These are phyloP conservation scores for Stichodactyla helianthus DNA, from an alignment of 64 coral and sea anemone species.

Conservation along the genomic window DNA sequence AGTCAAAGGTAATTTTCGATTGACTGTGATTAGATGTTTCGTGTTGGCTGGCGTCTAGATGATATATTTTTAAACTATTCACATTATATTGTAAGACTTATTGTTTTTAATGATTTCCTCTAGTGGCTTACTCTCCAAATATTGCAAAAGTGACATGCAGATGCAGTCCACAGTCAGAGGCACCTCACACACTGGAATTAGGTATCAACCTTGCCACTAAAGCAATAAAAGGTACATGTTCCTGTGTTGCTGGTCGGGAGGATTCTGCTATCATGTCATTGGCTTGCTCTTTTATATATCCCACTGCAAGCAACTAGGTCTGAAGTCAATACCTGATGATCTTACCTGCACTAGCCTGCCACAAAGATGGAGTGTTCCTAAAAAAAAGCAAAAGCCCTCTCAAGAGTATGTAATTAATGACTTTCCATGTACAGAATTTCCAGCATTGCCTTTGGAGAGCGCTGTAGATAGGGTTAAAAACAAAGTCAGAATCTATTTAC, in stretches of 20 bases:
- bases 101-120: not conserved
- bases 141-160: constrained; percentile 1
- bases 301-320: constrained; percentile 42
- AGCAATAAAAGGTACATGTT: constrained; percentile 23
- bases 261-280: constrained; percentile 45
- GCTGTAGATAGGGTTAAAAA: constrained; percentile 41
- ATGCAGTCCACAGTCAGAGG: constrained; percentile 7
- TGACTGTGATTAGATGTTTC: no score
- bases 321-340: not conserved
- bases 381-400: constrained; percentile 37
- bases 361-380: constrained; percentile 53
- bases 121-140: constrained; percentile 1
- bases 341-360: constrained; percentile 37
- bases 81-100: not conserved
- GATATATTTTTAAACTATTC: no score
- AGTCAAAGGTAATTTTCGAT: no score
- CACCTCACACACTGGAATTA: constrained; percentile 9
- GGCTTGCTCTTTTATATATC: constrained; percentile 48
- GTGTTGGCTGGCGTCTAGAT: no score
- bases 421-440: constrained; percentile 32
- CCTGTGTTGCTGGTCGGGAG: constrained; percentile 49
- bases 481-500: constrained; percentile 24
- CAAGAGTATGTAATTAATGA: constrained; percentile 70
- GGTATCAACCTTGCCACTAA: constrained; percentile 1
- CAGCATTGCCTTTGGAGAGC: constrained; percentile 36